Evolutionary conservation across 2,113 vertebrate species (phyloP).

Genomic region (Scortum barcoo): DNA sequence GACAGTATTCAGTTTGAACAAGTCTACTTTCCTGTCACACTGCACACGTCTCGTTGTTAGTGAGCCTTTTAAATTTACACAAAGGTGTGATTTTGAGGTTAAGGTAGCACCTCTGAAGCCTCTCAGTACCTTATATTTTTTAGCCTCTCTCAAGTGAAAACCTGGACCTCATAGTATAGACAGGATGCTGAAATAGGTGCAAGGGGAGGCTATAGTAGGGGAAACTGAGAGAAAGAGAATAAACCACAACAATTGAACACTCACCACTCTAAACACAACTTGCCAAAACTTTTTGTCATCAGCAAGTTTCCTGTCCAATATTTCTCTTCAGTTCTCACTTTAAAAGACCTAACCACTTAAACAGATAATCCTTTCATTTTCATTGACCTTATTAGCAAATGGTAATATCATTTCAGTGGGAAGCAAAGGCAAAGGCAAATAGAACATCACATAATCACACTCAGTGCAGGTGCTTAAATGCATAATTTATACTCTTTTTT

Average conservation of each 20-base stretch:
- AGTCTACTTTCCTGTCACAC: slow-evolving; percentile 47
- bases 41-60: neutral
- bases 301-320: slow-evolving; percentile 65
- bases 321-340: slow-evolving; percentile 22
- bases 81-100: slow-evolving; percentile 74
- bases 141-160: slow-evolving; percentile 37
- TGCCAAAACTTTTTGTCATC: slow-evolving; percentile 38
- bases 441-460: neutral
- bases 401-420: neutral
- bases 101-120: slow-evolving; percentile 18
- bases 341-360: neutral
- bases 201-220: slow-evolving; percentile 37
- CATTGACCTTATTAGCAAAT: neutral
- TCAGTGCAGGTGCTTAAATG: neutral
- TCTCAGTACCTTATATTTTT: slow-evolving; percentile 21
- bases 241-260: slow-evolving; percentile 71
- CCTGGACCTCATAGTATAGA: slow-evolving; percentile 30
- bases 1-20: slow-evolving; percentile 30
- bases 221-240: slow-evolving; percentile 58
- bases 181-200: slow-evolving; percentile 70
- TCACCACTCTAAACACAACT: slow-evolving; percentile 51
- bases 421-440: neutral
- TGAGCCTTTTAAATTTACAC: slow-evolving; percentile 38
- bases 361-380: neutral
- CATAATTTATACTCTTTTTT: neutral